phyloP scores from a whole-genome alignment of 2,797 vertebrate genomes.

The Xenentodon cancila region DNA sequence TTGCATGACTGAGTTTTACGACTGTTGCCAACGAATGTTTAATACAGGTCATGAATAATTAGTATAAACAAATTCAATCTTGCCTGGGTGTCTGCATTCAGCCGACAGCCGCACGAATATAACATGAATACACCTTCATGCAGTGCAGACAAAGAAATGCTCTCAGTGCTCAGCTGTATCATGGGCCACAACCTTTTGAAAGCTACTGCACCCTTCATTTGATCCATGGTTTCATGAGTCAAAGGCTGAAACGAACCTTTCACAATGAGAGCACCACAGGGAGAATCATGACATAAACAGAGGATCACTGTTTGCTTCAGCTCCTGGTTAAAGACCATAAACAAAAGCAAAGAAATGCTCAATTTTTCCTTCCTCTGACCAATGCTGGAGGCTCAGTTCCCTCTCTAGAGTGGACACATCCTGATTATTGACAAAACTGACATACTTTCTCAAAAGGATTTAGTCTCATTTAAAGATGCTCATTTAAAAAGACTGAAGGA shows the following conservation, averaged over 20 bases:
- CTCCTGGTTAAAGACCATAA: slow-evolving; percentile 52
- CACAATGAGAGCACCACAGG: slow-evolving; percentile 40
- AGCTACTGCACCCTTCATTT: slow-evolving; percentile 57
- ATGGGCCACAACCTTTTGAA: slow-evolving; percentile 56
- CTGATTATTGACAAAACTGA: slow-evolving; percentile 6
- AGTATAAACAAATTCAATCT: too few species aligned
- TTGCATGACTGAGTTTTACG: too few species aligned
- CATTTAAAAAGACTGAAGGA: too few species aligned
- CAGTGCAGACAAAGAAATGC: neutral
- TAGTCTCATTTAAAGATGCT: too few species aligned
- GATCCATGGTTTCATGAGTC: slow-evolving; percentile 63
- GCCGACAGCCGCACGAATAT: too few species aligned
- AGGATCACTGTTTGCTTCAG: slow-evolving; percentile 41
- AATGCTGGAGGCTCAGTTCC: neutral
- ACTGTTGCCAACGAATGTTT: too few species aligned
- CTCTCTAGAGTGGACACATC: neutral
- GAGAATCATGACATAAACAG: slow-evolving; percentile 49
- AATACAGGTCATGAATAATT: too few species aligned
- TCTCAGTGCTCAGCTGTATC: slow-evolving; percentile 22
- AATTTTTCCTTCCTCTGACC: slow-evolving; percentile 1
- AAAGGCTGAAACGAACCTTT: slow-evolving; percentile 65
- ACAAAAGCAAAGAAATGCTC: slow-evolving; percentile 3
- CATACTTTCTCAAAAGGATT: neutral
- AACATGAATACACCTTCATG: too few species aligned
- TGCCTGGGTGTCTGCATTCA: too few species aligned